Evolutionary conservation across 2,113 vertebrate genomes (phyloP).

Genomic region (Taxidea taxus): DNA sequence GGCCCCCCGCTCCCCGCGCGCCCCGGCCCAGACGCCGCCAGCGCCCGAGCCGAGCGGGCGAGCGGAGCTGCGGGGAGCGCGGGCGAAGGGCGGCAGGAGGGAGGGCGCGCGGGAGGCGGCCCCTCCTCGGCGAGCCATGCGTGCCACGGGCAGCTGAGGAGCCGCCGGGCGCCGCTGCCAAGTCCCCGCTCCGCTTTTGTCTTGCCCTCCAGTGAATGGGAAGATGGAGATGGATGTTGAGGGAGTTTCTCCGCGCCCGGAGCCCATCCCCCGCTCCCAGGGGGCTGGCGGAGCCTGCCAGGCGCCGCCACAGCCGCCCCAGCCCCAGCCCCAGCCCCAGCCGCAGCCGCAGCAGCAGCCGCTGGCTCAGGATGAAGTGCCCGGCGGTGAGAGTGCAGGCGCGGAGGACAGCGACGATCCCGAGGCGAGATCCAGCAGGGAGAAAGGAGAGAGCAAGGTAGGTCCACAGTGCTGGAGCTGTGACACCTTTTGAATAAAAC

Average conservation of each 20-base stretch:
- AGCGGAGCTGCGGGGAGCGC: slow-evolving; percentile 57
- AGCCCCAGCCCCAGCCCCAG: slow-evolving; percentile 83
- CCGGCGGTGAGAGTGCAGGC: slow-evolving; percentile 78
- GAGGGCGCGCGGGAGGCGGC: slow-evolving; percentile 71
- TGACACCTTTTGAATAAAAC: slow-evolving; percentile 56
- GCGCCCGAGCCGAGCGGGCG: slow-evolving; percentile 49
- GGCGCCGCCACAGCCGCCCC: slow-evolving; percentile 81
- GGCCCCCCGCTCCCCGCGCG: slow-evolving; percentile 6
- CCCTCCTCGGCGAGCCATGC: slow-evolving; percentile 79
- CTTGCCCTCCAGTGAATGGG: slow-evolving; percentile 84
- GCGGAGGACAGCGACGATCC: slow-evolving; percentile 80
- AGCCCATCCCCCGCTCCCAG: slow-evolving; percentile 87
- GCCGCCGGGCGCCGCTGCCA: slow-evolving; percentile 78
- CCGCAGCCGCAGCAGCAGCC: slow-evolving; percentile 66
- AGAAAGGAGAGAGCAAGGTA: slow-evolving; percentile 88
- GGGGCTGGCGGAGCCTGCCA: slow-evolving; percentile 86
- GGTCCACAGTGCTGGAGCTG: slow-evolving; percentile 69
- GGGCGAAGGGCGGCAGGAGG: slow-evolving; percentile 61
- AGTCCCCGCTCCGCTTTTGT: slow-evolving; percentile 83
- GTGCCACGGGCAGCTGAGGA: slow-evolving; percentile 79
- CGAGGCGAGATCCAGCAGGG: slow-evolving; percentile 78
- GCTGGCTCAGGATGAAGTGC: slow-evolving; percentile 83
- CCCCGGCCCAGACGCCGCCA: slow-evolving; percentile 57
- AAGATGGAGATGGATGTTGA: slow-evolving; percentile 92
- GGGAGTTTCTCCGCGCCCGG: slow-evolving; percentile 86